A percentile compares a stretch with the other conserved stretches of the same genome.
phyloP scores from a whole-genome alignment of 2,113 vertebrate species.

The Antechinus flavipes region DNA sequence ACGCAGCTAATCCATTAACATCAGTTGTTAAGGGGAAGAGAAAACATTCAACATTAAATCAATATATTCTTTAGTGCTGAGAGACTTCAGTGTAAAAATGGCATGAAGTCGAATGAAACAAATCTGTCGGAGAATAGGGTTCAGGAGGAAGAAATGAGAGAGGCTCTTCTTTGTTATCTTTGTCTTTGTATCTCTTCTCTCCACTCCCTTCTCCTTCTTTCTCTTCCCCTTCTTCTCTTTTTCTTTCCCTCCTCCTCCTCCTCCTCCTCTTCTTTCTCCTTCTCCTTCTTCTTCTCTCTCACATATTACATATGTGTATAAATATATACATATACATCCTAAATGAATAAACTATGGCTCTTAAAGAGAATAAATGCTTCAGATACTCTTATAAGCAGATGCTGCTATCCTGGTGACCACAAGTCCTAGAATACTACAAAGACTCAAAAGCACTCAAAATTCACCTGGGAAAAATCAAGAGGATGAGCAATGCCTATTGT shows the following conservation, averaged over 20 bases:
- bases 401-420: not conserved
- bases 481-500: not conserved
- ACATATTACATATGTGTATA: too few relatives aligned
- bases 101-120: not conserved
- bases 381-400: not conserved
- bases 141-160: not conserved
- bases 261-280: too few relatives aligned
- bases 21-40: not conserved
- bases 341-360: not conserved
- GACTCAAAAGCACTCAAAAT: not conserved
- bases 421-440: not conserved
- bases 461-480: not conserved
- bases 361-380: not conserved
- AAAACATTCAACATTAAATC: not conserved
- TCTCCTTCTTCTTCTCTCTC: too few relatives aligned
- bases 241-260: too few relatives aligned
- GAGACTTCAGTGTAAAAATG: not conserved
- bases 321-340: not conserved
- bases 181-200: too few relatives aligned
- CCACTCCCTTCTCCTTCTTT: too few relatives aligned
- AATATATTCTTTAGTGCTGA: not conserved
- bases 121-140: not conserved
- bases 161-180: not conserved
- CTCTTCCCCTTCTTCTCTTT: too few relatives aligned
- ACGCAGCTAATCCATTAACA: not conserved